Evolutionary conservation across 2,797 vertebrate species (phyloP), one percentile per base, ranked within the genome.

Genomic region (Pterois miles): DNA sequence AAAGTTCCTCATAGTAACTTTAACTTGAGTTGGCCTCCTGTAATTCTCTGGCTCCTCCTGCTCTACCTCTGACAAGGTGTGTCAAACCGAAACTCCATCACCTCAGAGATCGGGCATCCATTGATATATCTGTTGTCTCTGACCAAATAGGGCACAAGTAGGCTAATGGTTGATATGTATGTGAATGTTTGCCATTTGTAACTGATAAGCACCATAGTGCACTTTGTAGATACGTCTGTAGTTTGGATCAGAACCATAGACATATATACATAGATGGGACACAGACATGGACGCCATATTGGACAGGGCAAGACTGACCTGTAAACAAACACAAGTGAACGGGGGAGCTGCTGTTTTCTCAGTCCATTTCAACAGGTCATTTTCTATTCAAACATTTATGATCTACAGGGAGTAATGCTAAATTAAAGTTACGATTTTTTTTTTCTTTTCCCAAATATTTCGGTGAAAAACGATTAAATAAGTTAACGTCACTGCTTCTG

Each of bases 141-240:
- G 20, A 60, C 33, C 58, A 36, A 31, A 58, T 12, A 33, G 29
- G 29, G 34, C 59, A 62, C 59, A 40, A 20, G 27, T 13, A 50
- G 18, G 43, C 43, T 46, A 4, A 23, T 22, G 64, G 7, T 33
- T 34, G 64, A 22, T 23, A 11, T 34, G 46, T 50, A 6, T 66
- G 31, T 27, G 25, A 31, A 31, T 22, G 11, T 71, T 22, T 48
- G 25, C 9, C 16, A n/a, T 52, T 25, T 62, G 57, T 25, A 36
- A 38, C 31, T 4, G 58, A 36, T 36, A 5, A 60, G 22, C 33
- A 25, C 33, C 65, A 36, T 65, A 40, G 58, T 48, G 72, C 65
- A 65, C 68, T 67, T 74, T 70, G 65, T 52, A 65, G 67, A 59
- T 59, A 27, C 4, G 10, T 62, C 14, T 50, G 48, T 56, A 11